Base-by-base conservation (phyloP, 1,140 invertebrate genomes). In the Agrypnia vestita region DNA sequence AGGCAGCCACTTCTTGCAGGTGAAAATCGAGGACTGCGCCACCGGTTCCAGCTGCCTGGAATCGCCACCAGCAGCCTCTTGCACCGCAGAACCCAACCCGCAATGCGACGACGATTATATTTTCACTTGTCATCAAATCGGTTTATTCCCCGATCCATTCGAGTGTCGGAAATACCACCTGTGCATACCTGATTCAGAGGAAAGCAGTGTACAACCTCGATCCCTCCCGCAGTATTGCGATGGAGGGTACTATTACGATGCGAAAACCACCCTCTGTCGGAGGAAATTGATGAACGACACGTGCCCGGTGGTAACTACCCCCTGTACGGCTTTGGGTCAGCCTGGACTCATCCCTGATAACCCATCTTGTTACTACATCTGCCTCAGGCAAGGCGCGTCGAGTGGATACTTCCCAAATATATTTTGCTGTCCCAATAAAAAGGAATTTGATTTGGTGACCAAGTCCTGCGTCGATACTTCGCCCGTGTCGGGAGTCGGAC, bases 81-180 rank as follows among this genome's bases (percentile, higher is more conserved):
- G 81, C 62, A 69, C 78, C 11, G 17, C 55, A 4, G 51, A 12
- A 19, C 21, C 47, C 3, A 83, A 83, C 49, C 51, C 59, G 4
- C 6, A 51, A 4, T 80, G 81, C 46, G 35, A 56, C 12, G 19
- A 21, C 0, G 35, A 56, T 15, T 64, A 75, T 35, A 46, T 67
- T 7, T 83, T 83, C 47, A 43, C 15, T 6, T 83, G 81, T 44
- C 61, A 61, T 11, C 78, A 80, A 62, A 4, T 78, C 10, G 87
- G 87, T 47, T 83, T 87, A 12, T 88, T 87, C 35, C 87, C 88
- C 0, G 86, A 89, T 84, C 85, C 87, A 4, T 87, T 86, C n/a
- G 84, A 87, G 35, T 89, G 88, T 76, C 85, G 86, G 74, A 85
- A 85, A 74, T 89, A 87, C 75, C 86, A 89, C 76, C 85, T 88